Conservation (phyloP, 2,888 invertebrate genomes). For the Euclidia mi region DNA sequence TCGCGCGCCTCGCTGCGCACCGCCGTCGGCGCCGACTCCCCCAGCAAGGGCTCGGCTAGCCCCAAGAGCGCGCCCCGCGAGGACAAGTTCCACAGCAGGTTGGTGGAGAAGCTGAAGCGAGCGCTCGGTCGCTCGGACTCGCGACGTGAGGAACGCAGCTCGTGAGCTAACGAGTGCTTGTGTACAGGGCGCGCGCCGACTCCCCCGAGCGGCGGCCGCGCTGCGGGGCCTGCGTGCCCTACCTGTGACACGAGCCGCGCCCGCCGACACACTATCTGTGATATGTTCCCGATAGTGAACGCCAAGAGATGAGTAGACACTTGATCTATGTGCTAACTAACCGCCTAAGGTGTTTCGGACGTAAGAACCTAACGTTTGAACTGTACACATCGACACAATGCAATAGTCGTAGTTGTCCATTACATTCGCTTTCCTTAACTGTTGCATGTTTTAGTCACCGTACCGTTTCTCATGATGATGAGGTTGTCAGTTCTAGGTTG, state of each 20-base stretch:
- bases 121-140: slow-evolving; percentile 91
- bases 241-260: slow-evolving; percentile 76
- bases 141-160: slow-evolving; percentile 84
- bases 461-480: slow-evolving; percentile 51
- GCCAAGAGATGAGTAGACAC: slow-evolving; percentile 78
- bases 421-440: slow-evolving; percentile 69
- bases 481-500: slow-evolving; percentile 74
- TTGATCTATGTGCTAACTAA: slow-evolving; percentile 75
- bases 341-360: slow-evolving; percentile 64
- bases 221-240: slow-evolving; percentile 85
- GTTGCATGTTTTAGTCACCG: slow-evolving; percentile 73
- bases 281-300: slow-evolving; percentile 78
- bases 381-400: slow-evolving; percentile 61
- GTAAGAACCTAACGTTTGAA: slow-evolving; percentile 62
- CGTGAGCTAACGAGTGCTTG: slow-evolving; percentile 89
- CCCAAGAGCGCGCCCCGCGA: slow-evolving; percentile 89
- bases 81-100: slow-evolving; percentile 95
- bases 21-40: slow-evolving; percentile 92
- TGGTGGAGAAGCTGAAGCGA: slow-evolving; percentile 94
- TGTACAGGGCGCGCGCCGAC: slow-evolving; percentile 86
- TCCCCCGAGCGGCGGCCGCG: slow-evolving; percentile 83
- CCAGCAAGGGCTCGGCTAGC: slow-evolving; percentile 92
- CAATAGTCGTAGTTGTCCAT: slow-evolving; percentile 65
- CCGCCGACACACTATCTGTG: slow-evolving; percentile 81
- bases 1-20: slow-evolving; percentile 91